These are phyloP conservation scores for Felis chaus DNA, from an alignment of 2,113 vertebrate genomes.

Conservation along the genomic window DNA sequence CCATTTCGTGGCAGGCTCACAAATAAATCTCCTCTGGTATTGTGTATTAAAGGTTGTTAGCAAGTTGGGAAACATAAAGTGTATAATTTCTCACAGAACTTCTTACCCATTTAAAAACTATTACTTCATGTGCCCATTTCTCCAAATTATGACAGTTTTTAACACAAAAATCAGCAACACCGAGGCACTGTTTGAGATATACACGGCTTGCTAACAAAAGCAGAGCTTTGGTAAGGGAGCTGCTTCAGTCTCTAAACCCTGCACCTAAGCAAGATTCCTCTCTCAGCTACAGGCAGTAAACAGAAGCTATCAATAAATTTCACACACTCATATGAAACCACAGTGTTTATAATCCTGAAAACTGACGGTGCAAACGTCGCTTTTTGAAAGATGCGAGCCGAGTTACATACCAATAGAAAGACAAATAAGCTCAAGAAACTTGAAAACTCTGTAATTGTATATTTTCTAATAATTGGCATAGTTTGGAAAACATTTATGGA, in stretches of 20 bases:
- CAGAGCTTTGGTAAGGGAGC: not conserved
- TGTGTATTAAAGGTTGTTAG: not conserved
- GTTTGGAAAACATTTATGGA: not conserved
- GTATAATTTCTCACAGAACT: not conserved
- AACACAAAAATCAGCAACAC: not conserved
- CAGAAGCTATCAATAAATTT: not conserved
- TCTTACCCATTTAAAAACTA: not conserved
- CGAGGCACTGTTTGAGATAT: not conserved
- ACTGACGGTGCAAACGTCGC: not conserved
- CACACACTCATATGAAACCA: not conserved
- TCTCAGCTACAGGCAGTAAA: not conserved
- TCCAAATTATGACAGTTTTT: not conserved
- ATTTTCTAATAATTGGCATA: not conserved
- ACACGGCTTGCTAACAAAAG: not conserved
- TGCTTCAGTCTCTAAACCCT: not conserved
- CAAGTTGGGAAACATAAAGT: not conserved
- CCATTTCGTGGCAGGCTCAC: not conserved
- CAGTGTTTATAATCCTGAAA: not conserved
- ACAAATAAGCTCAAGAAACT: not conserved
- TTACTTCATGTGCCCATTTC: not conserved
- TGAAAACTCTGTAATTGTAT: not conserved
- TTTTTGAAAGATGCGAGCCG: not conserved
- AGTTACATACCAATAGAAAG: not conserved
- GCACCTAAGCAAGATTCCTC: not conserved
- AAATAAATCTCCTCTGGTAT: not conserved